Evolutionary conservation across 2,113 vertebrate genomes (phyloP).

Genomic region (Ascaphus truei): DNA sequence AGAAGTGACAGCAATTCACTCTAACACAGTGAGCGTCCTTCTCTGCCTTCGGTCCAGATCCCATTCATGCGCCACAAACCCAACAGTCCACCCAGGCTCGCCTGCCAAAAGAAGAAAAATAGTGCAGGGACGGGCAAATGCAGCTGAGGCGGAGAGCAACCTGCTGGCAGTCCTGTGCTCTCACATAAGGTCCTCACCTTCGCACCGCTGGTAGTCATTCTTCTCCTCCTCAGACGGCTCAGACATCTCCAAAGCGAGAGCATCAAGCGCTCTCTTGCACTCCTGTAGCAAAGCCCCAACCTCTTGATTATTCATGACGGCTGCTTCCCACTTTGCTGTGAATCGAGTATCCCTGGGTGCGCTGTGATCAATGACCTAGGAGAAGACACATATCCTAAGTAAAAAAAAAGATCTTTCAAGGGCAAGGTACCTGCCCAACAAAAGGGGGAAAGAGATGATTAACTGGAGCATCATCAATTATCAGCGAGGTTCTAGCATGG

Average conservation of each 20-base stretch:
- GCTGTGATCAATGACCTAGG: slow-evolving; percentile 58
- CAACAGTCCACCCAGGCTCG: slow-evolving; percentile 56
- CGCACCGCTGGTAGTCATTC: slow-evolving; percentile 50
- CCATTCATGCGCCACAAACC: slow-evolving; percentile 62
- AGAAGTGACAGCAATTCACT: slow-evolving; percentile 79
- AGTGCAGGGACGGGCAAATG: slow-evolving; percentile 48
- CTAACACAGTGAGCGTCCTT: slow-evolving; percentile 67
- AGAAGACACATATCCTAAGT: slow-evolving; percentile 58
- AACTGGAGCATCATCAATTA: slow-evolving; percentile 71
- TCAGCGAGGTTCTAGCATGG: slow-evolving; percentile 59
- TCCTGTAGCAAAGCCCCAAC: slow-evolving; percentile 64
- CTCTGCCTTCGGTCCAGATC: slow-evolving; percentile 51
- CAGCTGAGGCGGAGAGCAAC: neutral
- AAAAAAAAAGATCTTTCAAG: slow-evolving; percentile 63
- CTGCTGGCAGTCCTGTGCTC: slow-evolving; percentile 17
- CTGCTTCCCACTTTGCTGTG: slow-evolving; percentile 41
- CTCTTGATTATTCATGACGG: slow-evolving; percentile 70
- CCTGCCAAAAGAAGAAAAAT: slow-evolving; percentile 59
- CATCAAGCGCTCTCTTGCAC: slow-evolving; percentile 57
- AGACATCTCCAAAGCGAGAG: slow-evolving; percentile 36
- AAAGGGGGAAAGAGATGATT: slow-evolving; percentile 65
- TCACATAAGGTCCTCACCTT: slow-evolving; percentile 68
- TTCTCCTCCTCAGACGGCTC: slow-evolving; percentile 38
- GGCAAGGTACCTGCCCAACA: slow-evolving; percentile 65
- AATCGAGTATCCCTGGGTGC: slow-evolving; percentile 51